Evolutionary conservation across 2,888 invertebrate species (phyloP).

Genomic region (Limnephilus auricula): DNA sequence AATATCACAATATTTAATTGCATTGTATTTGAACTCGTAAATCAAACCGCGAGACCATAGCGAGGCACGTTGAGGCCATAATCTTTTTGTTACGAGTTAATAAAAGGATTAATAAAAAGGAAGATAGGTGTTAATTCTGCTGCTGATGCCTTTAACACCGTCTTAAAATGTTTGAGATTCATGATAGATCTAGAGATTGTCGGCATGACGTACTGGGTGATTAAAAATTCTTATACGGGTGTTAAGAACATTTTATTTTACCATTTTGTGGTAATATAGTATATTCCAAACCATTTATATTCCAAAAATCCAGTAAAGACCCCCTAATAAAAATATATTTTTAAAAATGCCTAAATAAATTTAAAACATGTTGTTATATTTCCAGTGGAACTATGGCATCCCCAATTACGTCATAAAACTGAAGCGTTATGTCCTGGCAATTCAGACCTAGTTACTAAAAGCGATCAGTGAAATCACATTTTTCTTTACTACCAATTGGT

Average conservation of each 20-base stretch:
- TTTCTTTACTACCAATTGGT: no score
- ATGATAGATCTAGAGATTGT: neutral
- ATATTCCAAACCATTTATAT: no score
- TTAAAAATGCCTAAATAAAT: no score
- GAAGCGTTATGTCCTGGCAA: no score
- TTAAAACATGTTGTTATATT: no score
- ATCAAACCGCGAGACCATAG: conserved; percentile 11
- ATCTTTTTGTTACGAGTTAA: neutral
- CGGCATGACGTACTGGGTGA: neutral
- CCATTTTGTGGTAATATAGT: no score
- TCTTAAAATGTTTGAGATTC: conserved; percentile 17
- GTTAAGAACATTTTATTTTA: neutral
- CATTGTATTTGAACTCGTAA: neutral
- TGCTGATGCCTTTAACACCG: conserved; percentile 14
- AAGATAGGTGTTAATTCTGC: conserved; percentile 21
- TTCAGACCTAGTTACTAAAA: no score
- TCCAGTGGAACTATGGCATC: no score
- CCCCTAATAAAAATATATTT: no score
- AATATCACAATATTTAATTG: neutral
- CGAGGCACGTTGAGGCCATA: conserved; percentile 1
- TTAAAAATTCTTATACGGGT: neutral
- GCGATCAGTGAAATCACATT: no score
- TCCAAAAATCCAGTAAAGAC: no score
- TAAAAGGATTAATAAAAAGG: neutral
- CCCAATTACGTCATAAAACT: no score